phyloP scores from a whole-genome alignment of 2,797 vertebrate genomes.

The Bothrops alternatus region DNA sequence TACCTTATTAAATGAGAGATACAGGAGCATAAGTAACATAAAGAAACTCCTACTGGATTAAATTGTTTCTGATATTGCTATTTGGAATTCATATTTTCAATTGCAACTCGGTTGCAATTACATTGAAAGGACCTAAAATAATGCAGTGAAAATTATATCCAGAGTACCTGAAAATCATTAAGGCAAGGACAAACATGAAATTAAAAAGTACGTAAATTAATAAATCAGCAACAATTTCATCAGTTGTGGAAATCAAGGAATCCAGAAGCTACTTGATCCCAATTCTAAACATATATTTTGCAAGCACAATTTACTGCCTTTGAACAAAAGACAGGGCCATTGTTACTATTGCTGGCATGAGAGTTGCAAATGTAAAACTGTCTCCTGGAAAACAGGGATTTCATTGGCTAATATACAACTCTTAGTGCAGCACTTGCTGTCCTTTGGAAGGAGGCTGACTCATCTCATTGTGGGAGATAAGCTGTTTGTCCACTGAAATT shows the following conservation, averaged over 20 bases:
- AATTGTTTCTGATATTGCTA: no score
- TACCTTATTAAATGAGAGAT: no score
- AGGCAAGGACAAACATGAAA: no score
- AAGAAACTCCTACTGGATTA: no score
- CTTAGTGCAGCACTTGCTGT: neutral
- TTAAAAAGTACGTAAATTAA: no score
- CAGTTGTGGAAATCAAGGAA: neutral
- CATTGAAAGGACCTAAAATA: no score
- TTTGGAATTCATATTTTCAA: no score
- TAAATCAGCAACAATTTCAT: no score
- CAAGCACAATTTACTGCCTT: neutral
- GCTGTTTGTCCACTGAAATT: slow-evolving; percentile 5
- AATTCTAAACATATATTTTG: neutral
- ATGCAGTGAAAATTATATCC: no score
- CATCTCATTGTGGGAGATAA: neutral
- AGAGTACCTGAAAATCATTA: no score
- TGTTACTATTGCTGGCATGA: neutral
- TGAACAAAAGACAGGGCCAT: neutral
- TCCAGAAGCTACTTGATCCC: neutral
- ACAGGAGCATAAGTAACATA: no score
- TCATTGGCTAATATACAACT: neutral
- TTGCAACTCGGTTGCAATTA: no score
- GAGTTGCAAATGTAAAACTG: neutral
- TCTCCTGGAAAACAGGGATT: neutral
- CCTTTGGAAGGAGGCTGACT: neutral